These are phyloP conservation scores for Pinna nobilis DNA, from an alignment of 1,140 invertebrate species.

Conservation along the genomic window DNA sequence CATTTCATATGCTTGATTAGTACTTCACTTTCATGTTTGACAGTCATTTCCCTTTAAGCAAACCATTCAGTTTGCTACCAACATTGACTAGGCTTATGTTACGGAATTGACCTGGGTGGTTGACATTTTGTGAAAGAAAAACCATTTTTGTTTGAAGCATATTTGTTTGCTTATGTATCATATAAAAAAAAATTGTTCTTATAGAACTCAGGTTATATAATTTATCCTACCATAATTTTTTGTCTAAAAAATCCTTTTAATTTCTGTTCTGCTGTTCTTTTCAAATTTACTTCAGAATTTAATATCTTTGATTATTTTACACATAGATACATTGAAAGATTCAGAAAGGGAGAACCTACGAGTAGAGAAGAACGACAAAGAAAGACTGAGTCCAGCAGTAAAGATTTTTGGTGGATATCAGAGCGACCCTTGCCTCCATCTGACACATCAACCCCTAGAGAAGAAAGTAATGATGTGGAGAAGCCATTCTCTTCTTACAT, in stretches of 20 bases:
- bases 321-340: conserved; percentile 64
- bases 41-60: no score
- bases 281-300: not conserved
- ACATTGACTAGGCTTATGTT: no score
- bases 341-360: conserved; percentile 58
- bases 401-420: conserved; percentile 68
- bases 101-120: no score
- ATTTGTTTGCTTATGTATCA: not conserved
- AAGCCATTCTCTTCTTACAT: no score
- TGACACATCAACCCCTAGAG: not conserved
- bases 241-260: not conserved
- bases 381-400: conserved; percentile 13
- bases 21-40: no score
- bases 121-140: no score
- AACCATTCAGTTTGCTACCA: no score
- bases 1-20: no score
- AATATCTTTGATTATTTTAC: conserved; percentile 10
- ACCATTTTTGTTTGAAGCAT: not conserved
- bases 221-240: not conserved
- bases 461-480: conserved; percentile 16
- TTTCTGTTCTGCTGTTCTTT: not conserved
- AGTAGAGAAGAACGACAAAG: conserved; percentile 61
- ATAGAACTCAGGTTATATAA: not conserved
- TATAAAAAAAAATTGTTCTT: not conserved
- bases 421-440: not conserved